Evolutionary conservation across 1,140 invertebrate genomes (phyloP), one percentile per base, ranked within the genome.

Genomic region (Hypsibius dujardini): DNA sequence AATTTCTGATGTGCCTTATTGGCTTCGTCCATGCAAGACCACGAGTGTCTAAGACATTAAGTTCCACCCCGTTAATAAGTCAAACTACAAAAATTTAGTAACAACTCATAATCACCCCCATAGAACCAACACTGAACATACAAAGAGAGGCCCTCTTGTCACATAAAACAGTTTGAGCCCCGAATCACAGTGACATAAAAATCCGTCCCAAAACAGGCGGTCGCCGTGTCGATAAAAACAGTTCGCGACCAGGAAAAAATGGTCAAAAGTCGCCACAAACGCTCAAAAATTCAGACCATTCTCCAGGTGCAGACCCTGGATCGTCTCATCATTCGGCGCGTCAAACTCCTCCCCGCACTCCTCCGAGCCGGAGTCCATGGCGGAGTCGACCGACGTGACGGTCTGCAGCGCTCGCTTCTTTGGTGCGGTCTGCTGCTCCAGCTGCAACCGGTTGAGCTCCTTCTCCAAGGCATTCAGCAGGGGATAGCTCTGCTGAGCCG

Each of bases 361-460:
- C 62, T 12, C 12, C 62, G 12, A 12, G 3, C 62, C 62, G 12
- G 62, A 67, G 62, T 67, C 62, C 42, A 67, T 42, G 62, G 62
- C 62, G 45, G 62, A 67, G 42, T 67, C 62, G 3, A 67, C 62
- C 62, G 62, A 67, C 62, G 45, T 15, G 12, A 67, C 62, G 12
- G 62, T 67, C 62, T 67, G 12, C 62, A 67, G 62, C 12, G 12
- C 7, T 42, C 45, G 12, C 42, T 67, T 67, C 28, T 28, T 28
- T 28, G 28, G 28, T 3, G 62, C 62, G 3, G 3, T 42, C 42
- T 67, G 3, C 62, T 15, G 12, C 42, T 67, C 62, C 42, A 67
- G 12, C 62, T 12, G 42, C 12, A 67, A 42, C 62, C 62, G 12
- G 12, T 12, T 67, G 3, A 67, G 3, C 42, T 67, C 62, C 42